Evolutionary conservation across 2,888 invertebrate genomes (phyloP), one percentile per base, ranked within the genome.

Genomic region (Plagodis pulveraria): DNA sequence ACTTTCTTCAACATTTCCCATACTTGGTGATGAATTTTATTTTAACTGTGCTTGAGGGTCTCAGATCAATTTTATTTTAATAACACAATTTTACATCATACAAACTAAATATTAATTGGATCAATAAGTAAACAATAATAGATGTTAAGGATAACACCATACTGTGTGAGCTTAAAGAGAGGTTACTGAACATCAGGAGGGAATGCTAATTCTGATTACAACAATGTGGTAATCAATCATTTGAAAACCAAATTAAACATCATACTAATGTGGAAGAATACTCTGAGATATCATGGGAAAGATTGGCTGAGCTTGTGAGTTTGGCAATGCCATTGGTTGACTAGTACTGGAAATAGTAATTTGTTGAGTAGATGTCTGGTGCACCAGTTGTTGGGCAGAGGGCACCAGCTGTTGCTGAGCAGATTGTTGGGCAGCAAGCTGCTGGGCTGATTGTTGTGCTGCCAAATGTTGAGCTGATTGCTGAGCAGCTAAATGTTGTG

Each of bases 201-300:
- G 1, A 22, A 22, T 22, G 22, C 4, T 4, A 35, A 35, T 22
- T 50, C 22, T 22, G 22, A 22, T 22, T 22, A 22, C 22, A 22
- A 22, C 22, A 22, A 22, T 22, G 22, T 22, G 22, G 22, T 22
- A 22, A 22, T 22, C 22, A 22, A 22, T 22, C 22, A 22, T 22
- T 22, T 22, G 22, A 22, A 22, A 22, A 38, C 7, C 41, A 49
- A 35, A 49, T 32, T 6, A 9, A 36, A 36, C 10, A 42, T 12
- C 35, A 52, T 33, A 45, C 50, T 72, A 92, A 76, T 92, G 92
- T 50, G 92, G 92, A 63, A 92, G 75, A 69, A 92, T 92, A 70
- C 86, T 92, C 71, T 93, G 92, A 44, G 92, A 90, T 73, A 92
- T 92, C 68, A 92, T 93, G 44, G 92, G 91, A 75, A 91, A 93